Evolutionary conservation across 2,888 invertebrate genomes (phyloP).

Genomic region (Metalampra italica): DNA sequence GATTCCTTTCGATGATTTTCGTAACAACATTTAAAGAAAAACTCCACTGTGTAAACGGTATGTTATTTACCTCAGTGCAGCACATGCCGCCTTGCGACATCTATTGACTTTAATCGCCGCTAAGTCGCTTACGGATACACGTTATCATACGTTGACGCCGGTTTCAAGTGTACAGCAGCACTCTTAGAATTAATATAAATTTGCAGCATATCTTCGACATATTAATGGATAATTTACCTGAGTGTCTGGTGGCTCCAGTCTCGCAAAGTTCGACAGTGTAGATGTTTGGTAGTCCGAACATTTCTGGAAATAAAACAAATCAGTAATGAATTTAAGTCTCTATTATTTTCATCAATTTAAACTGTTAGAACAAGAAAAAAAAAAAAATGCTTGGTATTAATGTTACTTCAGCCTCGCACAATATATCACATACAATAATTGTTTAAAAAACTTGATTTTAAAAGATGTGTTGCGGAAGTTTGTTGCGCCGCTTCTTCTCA

Average conservation of each 20-base stretch:
- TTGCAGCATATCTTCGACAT: not conserved
- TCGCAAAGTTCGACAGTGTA: constrained; percentile 91
- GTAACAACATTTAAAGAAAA: too few relatives aligned
- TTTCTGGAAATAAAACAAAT: constrained; percentile 83
- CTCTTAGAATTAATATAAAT: not conserved
- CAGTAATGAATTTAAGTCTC: not conserved
- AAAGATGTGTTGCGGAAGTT: too few relatives aligned
- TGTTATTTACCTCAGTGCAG: not conserved
- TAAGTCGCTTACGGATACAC: not conserved
- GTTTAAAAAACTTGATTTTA: too few relatives aligned
- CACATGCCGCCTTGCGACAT: not conserved
- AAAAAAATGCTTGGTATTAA: too few relatives aligned
- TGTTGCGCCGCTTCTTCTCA: too few relatives aligned
- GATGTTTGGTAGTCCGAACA: constrained; percentile 95
- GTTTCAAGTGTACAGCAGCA: not conserved
- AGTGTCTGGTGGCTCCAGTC: constrained; percentile 95
- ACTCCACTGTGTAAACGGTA: too few relatives aligned
- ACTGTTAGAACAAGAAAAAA: too few relatives aligned
- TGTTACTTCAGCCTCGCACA: too few relatives aligned
- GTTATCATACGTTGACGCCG: not conserved
- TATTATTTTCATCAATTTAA: too few relatives aligned
- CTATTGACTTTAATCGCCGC: not conserved
- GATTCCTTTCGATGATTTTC: not conserved
- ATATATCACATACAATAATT: too few relatives aligned
- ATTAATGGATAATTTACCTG: constrained; percentile 77